phyloP scores from a whole-genome alignment of 2,888 invertebrate species.

The Acleris cristana region DNA sequence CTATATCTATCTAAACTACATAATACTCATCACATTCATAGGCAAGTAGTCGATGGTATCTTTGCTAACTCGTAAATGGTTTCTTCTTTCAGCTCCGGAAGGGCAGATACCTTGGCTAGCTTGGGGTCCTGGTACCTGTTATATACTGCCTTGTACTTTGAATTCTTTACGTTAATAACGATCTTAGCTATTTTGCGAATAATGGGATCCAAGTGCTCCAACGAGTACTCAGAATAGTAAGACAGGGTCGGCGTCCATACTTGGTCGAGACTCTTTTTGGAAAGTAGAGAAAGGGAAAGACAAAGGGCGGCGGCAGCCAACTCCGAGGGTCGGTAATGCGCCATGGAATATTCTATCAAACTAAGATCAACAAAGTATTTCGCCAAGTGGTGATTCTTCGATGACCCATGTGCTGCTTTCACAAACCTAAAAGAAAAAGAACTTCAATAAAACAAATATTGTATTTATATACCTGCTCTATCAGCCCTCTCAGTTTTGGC shows the following conservation, averaged over 20 bases:
- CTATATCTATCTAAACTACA: slow-evolving; percentile 8
- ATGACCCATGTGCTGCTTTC: slow-evolving; percentile 84
- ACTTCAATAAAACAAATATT: too few relatives aligned
- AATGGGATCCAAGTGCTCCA: slow-evolving; percentile 87
- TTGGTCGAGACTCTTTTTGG: slow-evolving; percentile 73
- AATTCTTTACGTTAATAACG: slow-evolving; percentile 86
- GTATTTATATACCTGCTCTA: too few relatives aligned
- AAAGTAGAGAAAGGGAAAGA: slow-evolving; percentile 85
- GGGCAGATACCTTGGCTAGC: slow-evolving; percentile 86
- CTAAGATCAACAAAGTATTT: slow-evolving; percentile 96
- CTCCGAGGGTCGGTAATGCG: slow-evolving; percentile 91
- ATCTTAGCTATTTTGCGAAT: slow-evolving; percentile 88
- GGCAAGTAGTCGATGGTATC: slow-evolving; percentile 41
- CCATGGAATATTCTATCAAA: slow-evolving; percentile 91
- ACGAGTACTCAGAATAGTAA: slow-evolving; percentile 90
- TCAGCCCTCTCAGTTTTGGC: too few relatives aligned
- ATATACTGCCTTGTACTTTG: slow-evolving; percentile 88
- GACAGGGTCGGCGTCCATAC: slow-evolving; percentile 90
- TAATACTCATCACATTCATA: slow-evolving; percentile 23
- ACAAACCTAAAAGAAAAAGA: slow-evolving; percentile 69
- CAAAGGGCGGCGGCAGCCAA: slow-evolving; percentile 92
- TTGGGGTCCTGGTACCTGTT: slow-evolving; percentile 85
- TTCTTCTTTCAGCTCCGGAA: slow-evolving; percentile 84
- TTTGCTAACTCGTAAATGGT: slow-evolving; percentile 60
- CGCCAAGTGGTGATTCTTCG: slow-evolving; percentile 89